phyloP scores from a whole-genome alignment of 2,888 invertebrate genomes.

The Ferdinandea cuprea region DNA sequence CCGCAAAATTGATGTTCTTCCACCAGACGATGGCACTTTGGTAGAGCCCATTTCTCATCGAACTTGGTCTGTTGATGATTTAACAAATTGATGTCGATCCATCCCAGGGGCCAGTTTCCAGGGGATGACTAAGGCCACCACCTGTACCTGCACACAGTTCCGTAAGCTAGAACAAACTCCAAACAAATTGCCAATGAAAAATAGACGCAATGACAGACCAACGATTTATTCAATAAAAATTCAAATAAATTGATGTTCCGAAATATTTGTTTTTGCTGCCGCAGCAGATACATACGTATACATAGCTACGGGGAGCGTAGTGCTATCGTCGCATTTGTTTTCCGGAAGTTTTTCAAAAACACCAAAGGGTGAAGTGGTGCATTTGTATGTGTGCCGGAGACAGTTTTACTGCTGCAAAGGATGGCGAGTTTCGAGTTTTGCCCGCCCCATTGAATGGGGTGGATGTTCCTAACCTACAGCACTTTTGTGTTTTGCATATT shows the following conservation, averaged over 20 bases:
- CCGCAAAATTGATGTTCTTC: slow-evolving; percentile 33
- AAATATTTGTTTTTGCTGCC: slow-evolving; percentile 37
- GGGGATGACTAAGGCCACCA: neutral
- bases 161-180: slow-evolving; percentile 14
- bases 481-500: slow-evolving; percentile 67
- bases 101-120: neutral
- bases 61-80: slow-evolving; percentile 64
- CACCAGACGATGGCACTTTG: slow-evolving; percentile 1
- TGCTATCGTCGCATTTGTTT: slow-evolving; percentile 40
- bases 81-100: slow-evolving; percentile 48
- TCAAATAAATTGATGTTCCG: slow-evolving; percentile 61
- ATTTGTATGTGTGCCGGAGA: slow-evolving; percentile 50
- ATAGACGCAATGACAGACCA: slow-evolving; percentile 61
- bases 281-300: slow-evolving; percentile 3
- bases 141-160: neutral
- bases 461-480: slow-evolving; percentile 38
- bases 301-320: no score
- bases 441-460: neutral
- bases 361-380: neutral
- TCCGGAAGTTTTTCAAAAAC: slow-evolving; percentile 63
- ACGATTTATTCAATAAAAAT: slow-evolving; percentile 60
- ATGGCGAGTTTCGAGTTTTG: slow-evolving; percentile 28
- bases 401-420: slow-evolving; percentile 64
- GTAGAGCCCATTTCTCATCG: slow-evolving; percentile 57
- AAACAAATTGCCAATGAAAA: slow-evolving; percentile 60